Percentiles rank a stretch among this genome's conserved stretches.
Evolutionary conservation across 2,888 invertebrate species (phyloP).

Genomic region (Agonopterix heracliana): DNA sequence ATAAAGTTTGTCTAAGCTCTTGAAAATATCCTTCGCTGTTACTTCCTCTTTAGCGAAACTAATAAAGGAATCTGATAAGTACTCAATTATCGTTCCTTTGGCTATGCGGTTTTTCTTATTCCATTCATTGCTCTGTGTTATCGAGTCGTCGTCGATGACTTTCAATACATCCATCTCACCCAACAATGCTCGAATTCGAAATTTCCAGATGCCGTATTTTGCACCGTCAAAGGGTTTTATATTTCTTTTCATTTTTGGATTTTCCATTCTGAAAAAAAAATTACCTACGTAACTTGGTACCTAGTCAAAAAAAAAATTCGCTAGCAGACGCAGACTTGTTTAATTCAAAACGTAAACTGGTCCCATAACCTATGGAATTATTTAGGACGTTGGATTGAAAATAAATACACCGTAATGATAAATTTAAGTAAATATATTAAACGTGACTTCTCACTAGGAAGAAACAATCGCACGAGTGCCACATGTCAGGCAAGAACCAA

Average conservation of each 20-base stretch:
- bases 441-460: too few species aligned
- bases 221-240: slow-evolving; percentile 19
- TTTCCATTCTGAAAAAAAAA: not conserved
- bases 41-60: slow-evolving; percentile 8
- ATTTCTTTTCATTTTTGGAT: slow-evolving; percentile 10
- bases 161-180: slow-evolving; percentile 23
- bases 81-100: slow-evolving; percentile 19
- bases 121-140: slow-evolving; percentile 4
- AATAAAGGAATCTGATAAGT: slow-evolving; percentile 11
- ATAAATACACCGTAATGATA: too few species aligned
- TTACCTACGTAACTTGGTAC: not conserved
- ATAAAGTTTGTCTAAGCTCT: slow-evolving; percentile 14
- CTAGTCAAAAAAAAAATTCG: not conserved
- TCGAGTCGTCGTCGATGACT: slow-evolving; percentile 13
- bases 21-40: slow-evolving; percentile 14
- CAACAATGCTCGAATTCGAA: slow-evolving; percentile 18
- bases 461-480: too few species aligned
- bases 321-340: not conserved
- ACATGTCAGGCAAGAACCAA: too few species aligned
- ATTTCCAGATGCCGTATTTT: slow-evolving; percentile 22
- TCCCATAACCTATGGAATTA: not conserved
- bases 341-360: not conserved
- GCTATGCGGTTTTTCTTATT: slow-evolving; percentile 13
- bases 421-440: too few species aligned
- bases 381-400: too few species aligned